Evolutionary conservation across 1,140 invertebrate genomes (phyloP), one percentile per base, ranked within the genome.

Genomic region (Solenopsis invicta): DNA sequence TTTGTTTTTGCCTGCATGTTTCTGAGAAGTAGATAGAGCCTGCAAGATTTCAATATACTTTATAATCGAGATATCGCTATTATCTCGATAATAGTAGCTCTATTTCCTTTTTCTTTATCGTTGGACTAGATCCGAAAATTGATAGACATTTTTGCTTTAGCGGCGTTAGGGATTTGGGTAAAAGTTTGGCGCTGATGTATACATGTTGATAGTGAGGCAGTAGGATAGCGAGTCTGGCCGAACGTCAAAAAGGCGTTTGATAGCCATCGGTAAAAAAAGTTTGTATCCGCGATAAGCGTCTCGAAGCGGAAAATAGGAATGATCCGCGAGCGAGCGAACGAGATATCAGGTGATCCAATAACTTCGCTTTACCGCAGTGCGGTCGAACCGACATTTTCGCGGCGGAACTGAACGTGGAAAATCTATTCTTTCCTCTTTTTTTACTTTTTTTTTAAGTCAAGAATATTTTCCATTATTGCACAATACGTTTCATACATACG

Each of bases 311-410:
- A 41, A 85, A 71, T 62, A 72, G 50, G 54, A 45, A 64, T 71
- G 24, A 72, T n/a, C 52, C 24, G 37, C n/a, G 45, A 59, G 24
- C 48, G 62, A n/a, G 62, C 82, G 62, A n/a, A 50, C 82, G 61
- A 77, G 64, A 54, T 85, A 85, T 59, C 16, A 56, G 82, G 48
- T 85, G 82, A 85, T 85, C 74, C 82, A 61, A 61, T 84, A 84
- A 84, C 69, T 84, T 84, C 54, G 80, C 80, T 84, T 84, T 84
- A 84, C 80, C 80, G 80, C 80, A 84, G 80, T 84, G 80, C 80
- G 69, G 41, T 84, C 13, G 64, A 74, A 75, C n/a, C 69, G 69
- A 62, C 54, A 34, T 75, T 61, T 29, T 74, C 16, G 13, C 29
- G 61, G 18, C 21, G 13, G 52, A 61, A 29, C 52, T n/a, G 21